Evolutionary conservation across 2,888 invertebrate genomes (phyloP), one percentile per base, ranked within the genome.

Genomic region (Parelbella ahira): DNA sequence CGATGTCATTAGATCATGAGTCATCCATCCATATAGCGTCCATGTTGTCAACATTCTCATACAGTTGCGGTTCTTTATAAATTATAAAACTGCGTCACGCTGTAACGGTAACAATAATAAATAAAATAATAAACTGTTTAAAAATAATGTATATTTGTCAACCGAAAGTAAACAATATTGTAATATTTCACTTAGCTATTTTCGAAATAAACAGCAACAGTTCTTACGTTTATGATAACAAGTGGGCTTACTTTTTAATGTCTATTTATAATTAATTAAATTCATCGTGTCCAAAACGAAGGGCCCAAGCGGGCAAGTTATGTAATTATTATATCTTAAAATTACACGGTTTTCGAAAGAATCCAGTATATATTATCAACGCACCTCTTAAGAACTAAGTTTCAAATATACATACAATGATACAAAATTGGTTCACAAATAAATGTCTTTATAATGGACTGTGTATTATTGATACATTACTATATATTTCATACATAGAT

Each of bases 121-220:
- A 4, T 2, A 21, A 13, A 13, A 20, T 32, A 34, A 32, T 28
- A 60, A 56, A 34, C 41, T 23, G 24, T 49, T 60, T 68, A 74
- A 79, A 84, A 84, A 84, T 81, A 83, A 73, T 74, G 74, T 74
- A 78, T 84, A 86, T 86, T 84, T 86, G 83, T 86, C 86, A 86
- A 86, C 84, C 79, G 80, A 78, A 73, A 79, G 79, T 78, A 82
- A 86, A 84, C 78, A 81, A 81, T 77, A 76, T 74, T 75, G 73
- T 78, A 80, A 78, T 56, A 74, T 70, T 23, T 74, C 60, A 65
- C 78, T 77, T 82, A 81, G 63, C 68, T 76, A 76, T 63, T 75
- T 73, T 65, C 66, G 69, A 61, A 76, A 77, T 73, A 73, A 81
- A 82, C 79, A 75, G 70, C 73, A 75, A 75, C 68, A 64, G 58